A percentile compares a stretch with the other conserved stretches of the same genome.
Evolutionary conservation across 2,888 invertebrate species (phyloP).

Genomic region (Brachypalpus laphriformis): DNA sequence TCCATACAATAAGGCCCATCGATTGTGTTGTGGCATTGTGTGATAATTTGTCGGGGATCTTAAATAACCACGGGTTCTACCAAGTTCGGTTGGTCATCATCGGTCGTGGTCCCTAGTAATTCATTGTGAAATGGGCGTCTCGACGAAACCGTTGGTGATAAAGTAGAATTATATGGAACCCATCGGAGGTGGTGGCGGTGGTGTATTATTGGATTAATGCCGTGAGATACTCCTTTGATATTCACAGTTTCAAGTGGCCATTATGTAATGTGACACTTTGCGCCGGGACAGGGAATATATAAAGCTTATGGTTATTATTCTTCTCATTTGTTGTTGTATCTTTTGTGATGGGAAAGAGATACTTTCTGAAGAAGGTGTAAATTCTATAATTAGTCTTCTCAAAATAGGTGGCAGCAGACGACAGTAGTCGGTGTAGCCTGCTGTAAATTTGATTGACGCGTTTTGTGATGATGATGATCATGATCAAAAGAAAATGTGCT

Average conservation of each 20-base stretch:
- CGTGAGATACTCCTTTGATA: constrained; percentile 39
- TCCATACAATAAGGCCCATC: constrained; percentile 28
- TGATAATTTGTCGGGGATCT: constrained; percentile 65
- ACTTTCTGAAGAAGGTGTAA: constrained; percentile 54
- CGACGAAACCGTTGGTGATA: constrained; percentile 27
- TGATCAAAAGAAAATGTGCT: constrained; percentile 6
- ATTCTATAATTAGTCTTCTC: constrained; percentile 70
- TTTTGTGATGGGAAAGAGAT: constrained; percentile 15
- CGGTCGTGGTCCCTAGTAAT: constrained; percentile 38
- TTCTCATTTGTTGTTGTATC: neutral
- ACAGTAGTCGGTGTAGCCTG: constrained; percentile 33
- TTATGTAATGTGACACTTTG: constrained; percentile 70
- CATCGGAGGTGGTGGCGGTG: too few relatives aligned
- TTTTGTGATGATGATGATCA: constrained; percentile 48
- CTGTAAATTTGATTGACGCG: constrained; percentile 59
- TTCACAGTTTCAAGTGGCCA: constrained; percentile 46
- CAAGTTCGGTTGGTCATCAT: neutral
- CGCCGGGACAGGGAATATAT: constrained; percentile 7
- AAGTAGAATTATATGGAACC: constrained; percentile 44
- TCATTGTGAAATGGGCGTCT: constrained; percentile 60
- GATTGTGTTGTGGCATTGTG: constrained; percentile 45
- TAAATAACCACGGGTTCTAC: constrained; percentile 42
- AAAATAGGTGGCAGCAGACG: constrained; percentile 44
- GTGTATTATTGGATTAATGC: constrained; percentile 56
- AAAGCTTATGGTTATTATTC: constrained; percentile 12